Evolutionary conservation across 2,113 vertebrate species (phyloP).

Genomic region (Pygoscelis adeliae): DNA sequence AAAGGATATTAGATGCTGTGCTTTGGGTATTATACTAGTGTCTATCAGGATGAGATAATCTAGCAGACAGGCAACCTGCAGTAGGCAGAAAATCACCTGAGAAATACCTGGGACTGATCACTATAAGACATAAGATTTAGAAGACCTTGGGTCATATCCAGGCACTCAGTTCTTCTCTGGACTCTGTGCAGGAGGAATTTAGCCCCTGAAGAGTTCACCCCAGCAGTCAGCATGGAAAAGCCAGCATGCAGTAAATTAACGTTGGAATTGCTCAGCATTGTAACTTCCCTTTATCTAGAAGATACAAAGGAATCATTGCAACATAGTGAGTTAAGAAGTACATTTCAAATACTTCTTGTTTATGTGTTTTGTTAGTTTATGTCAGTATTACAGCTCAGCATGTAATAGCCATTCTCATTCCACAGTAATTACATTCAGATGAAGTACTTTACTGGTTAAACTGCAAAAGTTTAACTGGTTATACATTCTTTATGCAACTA

Average conservation of each 20-base stretch:
- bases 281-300: neutral
- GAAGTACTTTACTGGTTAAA: neutral
- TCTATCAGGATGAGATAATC: neutral
- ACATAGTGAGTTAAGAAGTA: neutral
- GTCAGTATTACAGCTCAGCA: neutral
- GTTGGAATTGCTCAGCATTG: neutral
- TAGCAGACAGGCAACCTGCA: neutral
- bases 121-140: neutral
- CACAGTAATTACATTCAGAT: neutral
- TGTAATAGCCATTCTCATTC: neutral
- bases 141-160: neutral
- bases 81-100: neutral
- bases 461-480: neutral
- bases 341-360: neutral
- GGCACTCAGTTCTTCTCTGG: neutral
- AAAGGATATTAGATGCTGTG: neutral
- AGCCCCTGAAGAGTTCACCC: neutral
- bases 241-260: neutral
- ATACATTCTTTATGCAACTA: neutral
- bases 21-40: neutral
- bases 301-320: neutral
- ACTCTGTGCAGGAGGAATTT: neutral
- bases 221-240: neutral
- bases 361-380: neutral
- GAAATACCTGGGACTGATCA: neutral